Evolutionary conservation across 2,888 invertebrate genomes (phyloP).

Genomic region (Metallyticus violacea): DNA sequence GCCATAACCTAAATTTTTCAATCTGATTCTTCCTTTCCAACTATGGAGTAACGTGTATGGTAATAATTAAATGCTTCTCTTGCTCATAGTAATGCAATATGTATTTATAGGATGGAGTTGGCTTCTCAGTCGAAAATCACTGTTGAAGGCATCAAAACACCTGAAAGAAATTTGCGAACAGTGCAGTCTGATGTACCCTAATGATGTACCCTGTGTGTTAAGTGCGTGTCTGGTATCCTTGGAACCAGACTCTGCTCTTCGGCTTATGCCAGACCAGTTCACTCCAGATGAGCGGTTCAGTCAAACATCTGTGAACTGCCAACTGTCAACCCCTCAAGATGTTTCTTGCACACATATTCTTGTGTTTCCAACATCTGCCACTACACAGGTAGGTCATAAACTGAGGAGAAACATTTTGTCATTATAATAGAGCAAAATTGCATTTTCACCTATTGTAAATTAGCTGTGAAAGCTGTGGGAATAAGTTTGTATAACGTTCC

Average conservation of each 20-base stretch:
- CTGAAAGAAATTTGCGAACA: constrained; percentile 88
- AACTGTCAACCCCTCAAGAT: constrained; percentile 92
- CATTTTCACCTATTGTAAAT: too few species aligned
- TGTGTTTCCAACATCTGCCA: constrained; percentile 96
- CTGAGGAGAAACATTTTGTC: not conserved
- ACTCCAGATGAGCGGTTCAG: constrained; percentile 92
- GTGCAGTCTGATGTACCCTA: constrained; percentile 78
- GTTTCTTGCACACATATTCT: constrained; percentile 96
- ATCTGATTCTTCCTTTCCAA: too few species aligned
- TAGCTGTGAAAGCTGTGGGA: too few species aligned
- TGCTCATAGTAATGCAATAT: too few species aligned
- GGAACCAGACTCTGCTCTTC: constrained; percentile 83
- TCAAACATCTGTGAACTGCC: constrained; percentile 82
- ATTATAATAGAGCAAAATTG: not conserved
- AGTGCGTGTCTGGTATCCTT: constrained; percentile 97
- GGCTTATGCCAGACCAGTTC: constrained; percentile 92
- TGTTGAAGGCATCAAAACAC: constrained; percentile 81
- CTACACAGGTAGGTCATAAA: constrained; percentile 79
- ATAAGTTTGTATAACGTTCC: too few species aligned
- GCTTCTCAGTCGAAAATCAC: constrained; percentile 85
- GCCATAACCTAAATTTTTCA: too few species aligned
- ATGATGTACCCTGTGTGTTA: constrained; percentile 84
- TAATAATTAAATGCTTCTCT: too few species aligned
- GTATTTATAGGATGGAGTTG: constrained; percentile 78
- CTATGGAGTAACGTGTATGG: too few species aligned